Conservation (phyloP, 2,113 vertebrate genomes). For the Calyptommatus sinebrachiatus region DNA sequence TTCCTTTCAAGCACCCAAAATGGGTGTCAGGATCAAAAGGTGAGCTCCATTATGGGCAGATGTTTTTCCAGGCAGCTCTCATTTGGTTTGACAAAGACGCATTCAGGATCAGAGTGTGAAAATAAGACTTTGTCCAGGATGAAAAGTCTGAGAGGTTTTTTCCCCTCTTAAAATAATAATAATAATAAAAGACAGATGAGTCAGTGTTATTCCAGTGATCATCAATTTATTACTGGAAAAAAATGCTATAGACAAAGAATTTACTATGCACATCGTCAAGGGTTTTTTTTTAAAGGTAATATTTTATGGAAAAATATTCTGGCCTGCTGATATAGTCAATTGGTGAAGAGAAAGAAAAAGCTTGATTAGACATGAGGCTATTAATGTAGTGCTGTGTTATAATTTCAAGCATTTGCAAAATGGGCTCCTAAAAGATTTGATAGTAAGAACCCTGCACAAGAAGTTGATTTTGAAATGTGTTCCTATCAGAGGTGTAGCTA, state of each 20-base stretch:
- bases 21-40: slow-evolving; percentile 55
- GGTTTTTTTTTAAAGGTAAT: neutral
- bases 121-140: slow-evolving; percentile 45
- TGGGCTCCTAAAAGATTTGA: neutral
- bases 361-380: slow-evolving; percentile 28
- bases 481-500: too few species aligned
- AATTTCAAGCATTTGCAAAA: slow-evolving; percentile 19
- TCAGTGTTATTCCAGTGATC: neutral
- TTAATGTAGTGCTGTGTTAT: slow-evolving; percentile 1
- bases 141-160: slow-evolving; percentile 18
- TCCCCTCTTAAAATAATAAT: neutral
- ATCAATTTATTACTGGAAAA: neutral
- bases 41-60: slow-evolving; percentile 36
- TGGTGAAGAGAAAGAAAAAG: slow-evolving; percentile 22
- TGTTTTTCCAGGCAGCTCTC: slow-evolving; percentile 38
- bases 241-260: neutral
- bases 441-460: neutral
- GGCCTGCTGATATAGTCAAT: slow-evolving; percentile 24
- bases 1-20: slow-evolving; percentile 44
- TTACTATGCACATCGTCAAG: neutral
- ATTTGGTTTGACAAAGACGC: slow-evolving; percentile 27
- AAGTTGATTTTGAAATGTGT: slow-evolving; percentile 1
- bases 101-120: slow-evolving; percentile 49
- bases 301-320: neutral
- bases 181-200: neutral